phyloP scores from a whole-genome alignment of 1,140 invertebrate genomes.

The Drosophila paulistorum region DNA sequence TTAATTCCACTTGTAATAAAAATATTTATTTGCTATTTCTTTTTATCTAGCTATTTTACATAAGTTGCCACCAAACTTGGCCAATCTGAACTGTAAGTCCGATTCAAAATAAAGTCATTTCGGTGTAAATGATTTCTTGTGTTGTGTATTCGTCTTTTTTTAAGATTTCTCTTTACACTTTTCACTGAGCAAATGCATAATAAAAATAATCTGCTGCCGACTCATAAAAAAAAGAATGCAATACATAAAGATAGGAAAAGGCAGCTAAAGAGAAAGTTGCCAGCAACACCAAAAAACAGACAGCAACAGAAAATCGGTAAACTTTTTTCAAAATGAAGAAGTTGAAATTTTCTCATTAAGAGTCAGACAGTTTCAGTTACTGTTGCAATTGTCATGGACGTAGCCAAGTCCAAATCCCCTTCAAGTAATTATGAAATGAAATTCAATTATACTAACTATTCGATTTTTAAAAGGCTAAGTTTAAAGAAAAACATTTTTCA shows the following conservation, averaged over 20 bases:
- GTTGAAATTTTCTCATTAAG: slow-evolving; percentile 56
- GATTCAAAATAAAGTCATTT: slow-evolving; percentile 4
- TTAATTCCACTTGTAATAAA: too few species aligned
- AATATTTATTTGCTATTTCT: too few species aligned
- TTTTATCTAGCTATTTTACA: too few species aligned
- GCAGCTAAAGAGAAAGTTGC: slow-evolving; percentile 41
- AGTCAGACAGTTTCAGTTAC: slow-evolving; percentile 37
- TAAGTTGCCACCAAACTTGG: background rate
- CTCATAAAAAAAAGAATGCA: slow-evolving; percentile 26
- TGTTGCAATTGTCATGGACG: slow-evolving; percentile 26
- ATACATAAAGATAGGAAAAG: slow-evolving; percentile 52
- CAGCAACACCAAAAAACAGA: slow-evolving; percentile 48
- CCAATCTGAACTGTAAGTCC: background rate
- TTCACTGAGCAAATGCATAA: slow-evolving; percentile 17
- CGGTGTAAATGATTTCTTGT: slow-evolving; percentile 1
- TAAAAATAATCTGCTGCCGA: slow-evolving; percentile 34
- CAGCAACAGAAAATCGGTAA: slow-evolving; percentile 46
- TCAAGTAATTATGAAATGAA: too few species aligned
- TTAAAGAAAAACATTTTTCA: too few species aligned
- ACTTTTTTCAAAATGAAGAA: slow-evolving; percentile 27
- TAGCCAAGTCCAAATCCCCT: background rate
- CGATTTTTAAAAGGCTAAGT: too few species aligned
- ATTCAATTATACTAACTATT: too few species aligned
- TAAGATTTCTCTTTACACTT: slow-evolving; percentile 3
- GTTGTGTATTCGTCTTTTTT: background rate